Base-by-base conservation (phyloP, 2,888 invertebrate genomes). In the Ypsolopha scabrella region DNA sequence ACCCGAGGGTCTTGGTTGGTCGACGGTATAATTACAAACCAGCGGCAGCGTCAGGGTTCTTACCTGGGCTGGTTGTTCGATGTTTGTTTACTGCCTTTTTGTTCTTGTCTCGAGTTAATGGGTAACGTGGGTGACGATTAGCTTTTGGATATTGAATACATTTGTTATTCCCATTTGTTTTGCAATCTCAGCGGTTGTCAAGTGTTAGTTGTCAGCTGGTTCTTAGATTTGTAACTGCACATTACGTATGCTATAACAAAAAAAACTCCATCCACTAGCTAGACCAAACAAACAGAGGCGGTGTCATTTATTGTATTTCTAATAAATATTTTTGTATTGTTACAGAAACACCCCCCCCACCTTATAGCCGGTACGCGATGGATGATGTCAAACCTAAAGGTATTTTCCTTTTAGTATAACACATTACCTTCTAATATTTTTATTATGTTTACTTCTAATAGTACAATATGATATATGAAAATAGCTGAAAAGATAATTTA, bases 311-410 rank as follows among this genome's bases (percentile, higher is more conserved):
- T 13, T 41, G 24, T 43, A 50, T 14, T 52, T 54, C 55, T 7
- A 44, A 13, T 48, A 49, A 38, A 9, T 50, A 52, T 63, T 69
- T 58, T 59, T 64, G 65, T 72, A 3, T 69, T 64, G 68, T 91
- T 91, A 52, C 90, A 95, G 94, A 94, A 86, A 90, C 92, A 68
- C 93, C 94, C 68, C 94, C 94, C 68, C 94, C 94, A 64, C 94
- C 94, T 60, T 94, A 94, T 87, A 92, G 90, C 79, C 90, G 90
- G 72, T 91, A 91, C 81, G 90, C 90, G 67, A 89, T 90, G 89
- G 89, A 91, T 72, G 89, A 90, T 81, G 89, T 92, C 76, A 92
- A 91, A 89, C 90, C 91, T 77, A 92, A 93, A 91, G 93, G 94
- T 93, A 80, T 11, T 52, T 36, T 48, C 57, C 55, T 60, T 54